phyloP scores from a whole-genome alignment of 2,888 invertebrate species.

The Platerodrilus igneus region DNA sequence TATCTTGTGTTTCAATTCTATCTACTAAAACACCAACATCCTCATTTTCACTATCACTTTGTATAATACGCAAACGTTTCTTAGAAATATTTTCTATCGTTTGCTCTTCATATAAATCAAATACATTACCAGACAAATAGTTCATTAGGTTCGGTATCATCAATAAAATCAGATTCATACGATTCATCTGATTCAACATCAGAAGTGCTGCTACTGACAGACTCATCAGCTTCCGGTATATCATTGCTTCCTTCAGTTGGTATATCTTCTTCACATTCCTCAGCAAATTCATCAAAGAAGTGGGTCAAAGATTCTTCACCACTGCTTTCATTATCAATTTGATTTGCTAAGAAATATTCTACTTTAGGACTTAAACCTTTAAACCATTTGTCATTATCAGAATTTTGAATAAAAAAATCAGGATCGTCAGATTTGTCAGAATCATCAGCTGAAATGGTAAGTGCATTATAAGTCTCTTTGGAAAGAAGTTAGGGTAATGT shows the following conservation, averaged over 20 bases:
- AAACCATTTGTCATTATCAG: too few species aligned
- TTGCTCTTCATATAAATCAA: conserved; percentile 22
- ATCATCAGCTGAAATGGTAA: too few species aligned
- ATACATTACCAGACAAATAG: conserved; percentile 40
- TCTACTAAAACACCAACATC: conserved; percentile 3
- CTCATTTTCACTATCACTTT: conserved; percentile 16
- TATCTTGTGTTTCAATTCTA: too few species aligned
- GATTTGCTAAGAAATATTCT: too few species aligned
- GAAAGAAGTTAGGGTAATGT: too few species aligned
- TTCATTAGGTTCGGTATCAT: conserved; percentile 32
- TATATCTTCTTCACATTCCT: conserved; percentile 45
- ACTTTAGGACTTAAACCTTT: too few species aligned
- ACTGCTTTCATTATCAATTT: conserved; percentile 4
- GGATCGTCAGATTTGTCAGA: too few species aligned
- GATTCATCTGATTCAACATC: conserved; percentile 32
- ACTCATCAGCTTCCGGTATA: conserved; percentile 43
- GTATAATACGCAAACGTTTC: conserved; percentile 6
- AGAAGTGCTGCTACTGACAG: conserved; percentile 37
- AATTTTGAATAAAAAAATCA: too few species aligned
- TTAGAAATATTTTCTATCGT: conserved; percentile 9
- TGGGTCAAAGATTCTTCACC: conserved; percentile 15
- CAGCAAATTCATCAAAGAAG: conserved; percentile 38
- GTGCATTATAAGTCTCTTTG: too few species aligned
- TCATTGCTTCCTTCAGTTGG: conserved; percentile 44
- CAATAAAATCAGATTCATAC: conserved; percentile 35